These are phyloP conservation scores for Chaenodraco wilsoni DNA, from an alignment of 2,797 vertebrate species.

Conservation along the genomic window DNA sequence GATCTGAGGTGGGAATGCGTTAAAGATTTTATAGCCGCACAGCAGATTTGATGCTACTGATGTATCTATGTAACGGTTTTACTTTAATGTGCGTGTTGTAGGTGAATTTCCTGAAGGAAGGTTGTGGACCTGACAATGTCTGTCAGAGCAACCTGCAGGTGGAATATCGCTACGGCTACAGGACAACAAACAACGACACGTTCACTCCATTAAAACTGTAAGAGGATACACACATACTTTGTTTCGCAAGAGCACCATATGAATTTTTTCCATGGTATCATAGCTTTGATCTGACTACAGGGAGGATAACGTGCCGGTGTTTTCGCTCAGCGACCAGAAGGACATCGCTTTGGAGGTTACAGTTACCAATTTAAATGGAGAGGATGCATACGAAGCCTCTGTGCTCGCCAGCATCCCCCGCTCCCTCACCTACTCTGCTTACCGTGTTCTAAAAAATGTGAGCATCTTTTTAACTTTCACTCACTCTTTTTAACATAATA, in stretches of 20 bases:
- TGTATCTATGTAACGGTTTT: background rate
- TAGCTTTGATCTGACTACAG: slow-evolving; percentile 60
- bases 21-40: background rate
- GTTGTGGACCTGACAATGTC: slow-evolving; percentile 89
- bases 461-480: slow-evolving; percentile 40
- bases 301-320: slow-evolving; percentile 81
- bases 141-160: slow-evolving; percentile 92
- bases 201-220: slow-evolving; percentile 87
- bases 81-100: slow-evolving; percentile 50
- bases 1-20: slow-evolving; percentile 78
- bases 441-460: slow-evolving; percentile 40
- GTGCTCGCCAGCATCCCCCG: slow-evolving; percentile 84
- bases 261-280: background rate
- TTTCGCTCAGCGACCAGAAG: slow-evolving; percentile 90
- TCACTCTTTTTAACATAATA: too few relatives aligned
- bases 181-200: slow-evolving; percentile 75
- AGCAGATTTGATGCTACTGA: background rate
- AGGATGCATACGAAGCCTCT: slow-evolving; percentile 92
- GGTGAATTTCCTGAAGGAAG: slow-evolving; percentile 93
- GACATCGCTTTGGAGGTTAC: slow-evolving; percentile 92
- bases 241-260: background rate
- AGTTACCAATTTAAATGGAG: slow-evolving; percentile 89
- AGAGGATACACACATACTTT: slow-evolving; percentile 55
- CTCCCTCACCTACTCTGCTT: slow-evolving; percentile 86
- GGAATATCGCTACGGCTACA: slow-evolving; percentile 85